Base-by-base conservation (phyloP, 2,888 invertebrate species). In the Aricia artaxerxes region DNA sequence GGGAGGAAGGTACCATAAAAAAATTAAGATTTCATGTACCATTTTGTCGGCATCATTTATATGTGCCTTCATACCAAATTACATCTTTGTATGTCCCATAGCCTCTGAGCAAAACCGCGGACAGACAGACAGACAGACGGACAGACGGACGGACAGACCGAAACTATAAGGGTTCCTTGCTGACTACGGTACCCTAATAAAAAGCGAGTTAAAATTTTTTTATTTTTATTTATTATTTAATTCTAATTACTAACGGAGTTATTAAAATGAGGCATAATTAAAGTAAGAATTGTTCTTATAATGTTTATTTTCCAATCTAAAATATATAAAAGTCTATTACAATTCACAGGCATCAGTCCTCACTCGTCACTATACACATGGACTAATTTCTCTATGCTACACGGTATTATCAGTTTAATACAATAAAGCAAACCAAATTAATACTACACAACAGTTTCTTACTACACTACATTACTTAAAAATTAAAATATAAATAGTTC, bases 371-470 rank as follows among this genome's bases (percentile, higher is more conserved):
- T 31, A 64, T 31, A 35, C 35, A 35, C 35, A 35, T 35, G 35
- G 35, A 35, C 2, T 35, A 2, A 2, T 35, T 35, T 35, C 35
- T 35, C 35, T 35, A 35, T 2, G 35, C 35, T 35, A 35, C 35
- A 61, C n/a, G 6, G 24, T 9, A 64, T 49, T 49, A 44, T 44
- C 44, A 49, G 2, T 49, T 11, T 49, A 49, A 9, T 49, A 11
- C 9, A 49, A 49, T 11, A 64, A 31, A n/a, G 24, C 11, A 31
- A 64, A 64, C 31, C 31, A 64, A 31, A 31, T 9, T 64, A 24
- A 24, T 7, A 61, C 61, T 61, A 61, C 61, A 64, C 64, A 64
- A 64, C 64, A 64, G 64, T 64, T 64, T 64, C 64, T 31, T 24
- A 61, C 31, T 24, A 64, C 24, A 64, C 31, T 64, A 64, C 31